phyloP scores from a whole-genome alignment of 2,113 vertebrate genomes.

The Gallinago media region DNA sequence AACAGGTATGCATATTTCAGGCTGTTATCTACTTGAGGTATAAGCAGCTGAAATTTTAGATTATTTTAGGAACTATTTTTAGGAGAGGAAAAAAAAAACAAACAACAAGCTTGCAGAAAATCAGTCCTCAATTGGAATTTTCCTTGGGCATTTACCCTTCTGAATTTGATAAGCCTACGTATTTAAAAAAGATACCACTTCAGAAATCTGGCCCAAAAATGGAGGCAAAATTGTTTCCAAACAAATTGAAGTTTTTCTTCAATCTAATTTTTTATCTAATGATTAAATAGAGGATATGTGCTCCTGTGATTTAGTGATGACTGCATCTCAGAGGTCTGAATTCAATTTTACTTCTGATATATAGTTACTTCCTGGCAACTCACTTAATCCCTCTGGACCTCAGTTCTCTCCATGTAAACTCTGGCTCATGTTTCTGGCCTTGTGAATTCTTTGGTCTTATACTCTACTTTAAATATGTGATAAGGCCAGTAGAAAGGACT shows the following conservation, averaged over 20 bases:
- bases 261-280: not conserved
- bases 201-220: not conserved
- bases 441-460: not conserved
- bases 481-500: not conserved
- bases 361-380: conserved; percentile 1
- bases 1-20: conserved; percentile 8
- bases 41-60: not conserved
- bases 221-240: not conserved
- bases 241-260: not conserved
- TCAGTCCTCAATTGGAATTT: not conserved
- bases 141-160: not conserved
- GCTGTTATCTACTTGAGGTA: not conserved
- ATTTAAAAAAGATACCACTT: not conserved
- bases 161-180: not conserved
- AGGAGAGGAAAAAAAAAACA: not conserved
- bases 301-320: not conserved
- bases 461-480: not conserved
- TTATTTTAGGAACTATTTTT: not conserved
- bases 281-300: not conserved
- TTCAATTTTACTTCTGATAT: conserved; percentile 15
- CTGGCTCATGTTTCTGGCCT: not conserved
- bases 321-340: not conserved
- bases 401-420: not conserved
- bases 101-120: not conserved
- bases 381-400: not conserved